Conservation (phyloP, 2,888 invertebrate genomes). For the Thymelicus acteon region DNA sequence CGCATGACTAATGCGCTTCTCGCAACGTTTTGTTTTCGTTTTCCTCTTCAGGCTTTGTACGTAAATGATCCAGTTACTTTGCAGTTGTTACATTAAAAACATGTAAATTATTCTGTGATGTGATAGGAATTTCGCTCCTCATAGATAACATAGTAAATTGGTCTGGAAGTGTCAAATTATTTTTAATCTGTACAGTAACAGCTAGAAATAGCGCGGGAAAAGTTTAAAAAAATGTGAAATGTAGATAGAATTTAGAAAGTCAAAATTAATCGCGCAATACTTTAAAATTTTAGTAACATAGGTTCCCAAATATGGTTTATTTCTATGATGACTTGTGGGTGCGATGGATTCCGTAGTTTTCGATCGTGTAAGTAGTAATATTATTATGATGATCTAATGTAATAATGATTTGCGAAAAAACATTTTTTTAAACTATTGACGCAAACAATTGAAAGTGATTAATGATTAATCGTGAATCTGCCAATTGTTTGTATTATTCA, state of each 20-base stretch:
- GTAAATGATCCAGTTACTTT: conserved; percentile 8
- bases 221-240: too few species aligned
- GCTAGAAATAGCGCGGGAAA: neutral
- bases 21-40: conserved; percentile 45
- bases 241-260: too few species aligned
- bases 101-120: neutral
- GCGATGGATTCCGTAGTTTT: conserved; percentile 49
- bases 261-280: too few species aligned
- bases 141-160: neutral
- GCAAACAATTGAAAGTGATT: too few species aligned
- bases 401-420: too few species aligned
- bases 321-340: conserved; percentile 50
- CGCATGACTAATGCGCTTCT: conserved; percentile 50
- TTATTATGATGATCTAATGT: too few species aligned
- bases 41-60: conserved; percentile 44
- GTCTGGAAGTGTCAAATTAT: too few species aligned
- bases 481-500: too few species aligned
- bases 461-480: too few species aligned
- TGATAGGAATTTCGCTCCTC: neutral
- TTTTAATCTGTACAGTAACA: too few species aligned
- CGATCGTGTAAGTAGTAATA: conserved; percentile 49
- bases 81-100: neutral
- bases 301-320: conserved; percentile 11
- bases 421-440: too few species aligned
- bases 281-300: neutral